These are phyloP conservation scores for Rugalucina vietnamica DNA, from an alignment of 2,888 invertebrate species.

Conservation along the genomic window DNA sequence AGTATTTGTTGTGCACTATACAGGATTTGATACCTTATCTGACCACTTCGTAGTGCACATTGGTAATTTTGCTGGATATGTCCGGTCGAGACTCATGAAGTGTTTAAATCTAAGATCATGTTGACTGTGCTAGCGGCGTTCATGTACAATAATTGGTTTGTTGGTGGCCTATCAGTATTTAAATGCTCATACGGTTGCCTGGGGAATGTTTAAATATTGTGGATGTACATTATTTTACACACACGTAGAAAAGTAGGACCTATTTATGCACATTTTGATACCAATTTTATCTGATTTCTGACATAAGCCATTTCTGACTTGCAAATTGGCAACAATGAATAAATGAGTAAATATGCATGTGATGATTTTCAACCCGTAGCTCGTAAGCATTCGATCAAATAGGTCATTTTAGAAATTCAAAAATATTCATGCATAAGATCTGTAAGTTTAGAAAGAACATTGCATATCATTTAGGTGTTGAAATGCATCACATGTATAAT, in stretches of 20 bases:
- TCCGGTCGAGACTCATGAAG: no score
- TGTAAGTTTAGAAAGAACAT: no score
- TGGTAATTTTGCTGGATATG: no score
- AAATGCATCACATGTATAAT: slow-evolving; percentile 2
- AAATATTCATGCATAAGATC: background rate
- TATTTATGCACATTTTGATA: background rate
- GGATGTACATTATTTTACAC: slow-evolving; percentile 8
- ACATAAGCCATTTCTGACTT: no score
- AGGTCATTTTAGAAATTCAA: slow-evolving; percentile 10
- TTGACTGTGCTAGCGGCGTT: background rate
- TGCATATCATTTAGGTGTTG: background rate
- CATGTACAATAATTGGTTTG: slow-evolving; percentile 2
- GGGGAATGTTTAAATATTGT: slow-evolving; percentile 10
- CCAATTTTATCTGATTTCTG: no score
- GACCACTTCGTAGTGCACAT: no score
- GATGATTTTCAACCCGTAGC: slow-evolving; percentile 10
- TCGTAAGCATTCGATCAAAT: slow-evolving; percentile 13
- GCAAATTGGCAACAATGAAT: no score
- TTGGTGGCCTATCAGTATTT: slow-evolving; percentile 11
- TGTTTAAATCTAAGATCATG: no score
- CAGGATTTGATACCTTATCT: no score
- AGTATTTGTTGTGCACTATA: no score
- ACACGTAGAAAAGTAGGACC: background rate
- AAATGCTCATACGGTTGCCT: slow-evolving; percentile 1
- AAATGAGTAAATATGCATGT: no score